Conservation (phyloP, 2,797 vertebrate species). For the Merluccius polli region DNA sequence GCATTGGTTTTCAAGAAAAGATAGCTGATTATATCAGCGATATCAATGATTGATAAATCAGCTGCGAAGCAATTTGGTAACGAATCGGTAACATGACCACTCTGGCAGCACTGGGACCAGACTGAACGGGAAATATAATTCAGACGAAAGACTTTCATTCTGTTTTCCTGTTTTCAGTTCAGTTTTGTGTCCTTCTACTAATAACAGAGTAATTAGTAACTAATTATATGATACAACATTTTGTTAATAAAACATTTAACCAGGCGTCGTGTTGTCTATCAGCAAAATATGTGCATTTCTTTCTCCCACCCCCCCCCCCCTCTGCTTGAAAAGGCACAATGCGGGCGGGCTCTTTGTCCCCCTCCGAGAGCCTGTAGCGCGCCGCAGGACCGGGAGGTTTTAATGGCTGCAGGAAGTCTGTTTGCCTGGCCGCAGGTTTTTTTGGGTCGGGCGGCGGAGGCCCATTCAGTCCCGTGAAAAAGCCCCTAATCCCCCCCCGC, state of each 20-base stretch:
- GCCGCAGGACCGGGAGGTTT: conserved; percentile 3
- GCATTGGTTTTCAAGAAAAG: not conserved
- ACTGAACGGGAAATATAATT: not conserved
- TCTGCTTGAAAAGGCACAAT: conserved; percentile 26
- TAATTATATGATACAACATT: too few relatives aligned
- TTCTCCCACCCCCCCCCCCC: not conserved
- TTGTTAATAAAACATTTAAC: not conserved
- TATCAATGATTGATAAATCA: not conserved
- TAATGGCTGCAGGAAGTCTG: conserved; percentile 19
- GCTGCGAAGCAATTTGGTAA: not conserved
- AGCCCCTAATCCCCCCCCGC: conserved; percentile 23
- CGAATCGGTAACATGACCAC: not conserved
- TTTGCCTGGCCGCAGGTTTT: conserved; percentile 12
- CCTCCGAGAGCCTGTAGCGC: not conserved
- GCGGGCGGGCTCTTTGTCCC: conserved; percentile 17
- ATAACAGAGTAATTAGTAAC: too few relatives aligned
- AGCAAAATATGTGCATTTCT: conserved; percentile 10
- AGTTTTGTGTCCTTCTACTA: too few relatives aligned
- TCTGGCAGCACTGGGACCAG: not conserved
- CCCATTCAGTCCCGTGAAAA: conserved; percentile 30
- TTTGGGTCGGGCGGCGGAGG: conserved; percentile 12
- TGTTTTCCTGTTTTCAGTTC: not conserved
- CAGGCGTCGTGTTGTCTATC: conserved; percentile 13
- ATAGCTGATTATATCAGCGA: not conserved
- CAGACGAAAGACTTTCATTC: not conserved